Evolutionary conservation across 2,888 invertebrate genomes (phyloP), one percentile per base, ranked within the genome.

Genomic region (Drosophila acutilabella): DNA sequence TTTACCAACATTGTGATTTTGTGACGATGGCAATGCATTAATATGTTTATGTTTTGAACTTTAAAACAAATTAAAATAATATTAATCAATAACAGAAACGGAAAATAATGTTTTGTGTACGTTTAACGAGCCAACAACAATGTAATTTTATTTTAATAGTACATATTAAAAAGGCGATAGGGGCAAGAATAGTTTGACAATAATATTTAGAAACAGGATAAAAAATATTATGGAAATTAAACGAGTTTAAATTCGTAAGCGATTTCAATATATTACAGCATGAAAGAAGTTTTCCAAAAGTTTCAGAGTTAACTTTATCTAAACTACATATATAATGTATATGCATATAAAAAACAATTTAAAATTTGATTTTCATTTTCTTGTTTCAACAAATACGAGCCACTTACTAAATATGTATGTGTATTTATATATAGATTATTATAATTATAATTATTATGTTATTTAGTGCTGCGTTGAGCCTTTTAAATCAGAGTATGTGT

Each of bases 181-280:
- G 50, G 80, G 73, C 68, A 70, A 77, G 74, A 68, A 30, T 54
- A 42, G n/a, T 59, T 71, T 41, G 30, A 30, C 30, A 30, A 53
- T 54, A 58, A 20, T 42, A 45, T 8, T 23, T 20, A 47, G 44
- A 45, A 45, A 13, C n/a, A 18, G 14, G 14, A 23, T 56, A 23
- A 56, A 53, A 54, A 45, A 44, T 8, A 36, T 44, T 3, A 23
- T 41, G 16, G 16, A 62, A 81, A 81, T 70, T 87, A 73, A 84
- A 87, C 74, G 71, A 81, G 54, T 68, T 78, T 72, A 84, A 84
- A 81, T 82, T 87, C 79, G 79, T 78, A 71, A 78, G 88, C 88
- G 67, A 64, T 81, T 78, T 80, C 30, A 75, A 70, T 87, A 82
- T 82, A 87, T 82, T 82, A 87, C 82, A 82, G 82, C 82, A 51